Evolutionary conservation across 1,140 invertebrate genomes (phyloP).

Genomic region (Drosophila littoralis): DNA sequence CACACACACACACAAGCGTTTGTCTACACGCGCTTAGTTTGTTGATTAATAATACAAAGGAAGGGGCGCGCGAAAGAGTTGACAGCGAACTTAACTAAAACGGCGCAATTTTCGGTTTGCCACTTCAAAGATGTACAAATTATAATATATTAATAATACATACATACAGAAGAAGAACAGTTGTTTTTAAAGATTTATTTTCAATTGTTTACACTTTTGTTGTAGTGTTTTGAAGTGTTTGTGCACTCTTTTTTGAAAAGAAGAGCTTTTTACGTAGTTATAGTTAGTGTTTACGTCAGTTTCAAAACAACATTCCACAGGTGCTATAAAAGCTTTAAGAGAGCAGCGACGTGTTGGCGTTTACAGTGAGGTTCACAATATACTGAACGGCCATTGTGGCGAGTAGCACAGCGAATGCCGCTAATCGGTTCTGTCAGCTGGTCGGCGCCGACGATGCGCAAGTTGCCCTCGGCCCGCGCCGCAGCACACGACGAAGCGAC

Average conservation of each 20-base stretch:
- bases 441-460: slow-evolving; percentile 6
- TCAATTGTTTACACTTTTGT: slow-evolving; percentile 21
- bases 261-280: slow-evolving; percentile 29
- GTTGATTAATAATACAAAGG: slow-evolving; percentile 33
- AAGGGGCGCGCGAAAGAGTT: slow-evolving; percentile 29
- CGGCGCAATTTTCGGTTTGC: slow-evolving; percentile 54
- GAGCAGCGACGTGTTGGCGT: slow-evolving; percentile 32
- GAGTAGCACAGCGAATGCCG: slow-evolving; percentile 27
- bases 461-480: slow-evolving; percentile 8
- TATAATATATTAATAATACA: slow-evolving; percentile 35
- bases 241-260: background rate
- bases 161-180: slow-evolving; percentile 1
- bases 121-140: slow-evolving; percentile 32
- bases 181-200: background rate
- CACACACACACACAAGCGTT: slow-evolving; percentile 1
- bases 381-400: slow-evolving; percentile 47
- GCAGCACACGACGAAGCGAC: slow-evolving; percentile 1
- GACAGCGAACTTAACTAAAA: slow-evolving; percentile 39
- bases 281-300: slow-evolving; percentile 35
- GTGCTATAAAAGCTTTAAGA: slow-evolving; percentile 42
- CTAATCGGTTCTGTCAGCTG: slow-evolving; percentile 39
- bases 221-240: background rate
- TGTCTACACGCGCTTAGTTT: slow-evolving; percentile 40
- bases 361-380: slow-evolving; percentile 68
- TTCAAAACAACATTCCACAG: slow-evolving; percentile 54